Evolutionary conservation across 1,140 invertebrate genomes (phyloP).

Genomic region (Goniozus legneri): DNA sequence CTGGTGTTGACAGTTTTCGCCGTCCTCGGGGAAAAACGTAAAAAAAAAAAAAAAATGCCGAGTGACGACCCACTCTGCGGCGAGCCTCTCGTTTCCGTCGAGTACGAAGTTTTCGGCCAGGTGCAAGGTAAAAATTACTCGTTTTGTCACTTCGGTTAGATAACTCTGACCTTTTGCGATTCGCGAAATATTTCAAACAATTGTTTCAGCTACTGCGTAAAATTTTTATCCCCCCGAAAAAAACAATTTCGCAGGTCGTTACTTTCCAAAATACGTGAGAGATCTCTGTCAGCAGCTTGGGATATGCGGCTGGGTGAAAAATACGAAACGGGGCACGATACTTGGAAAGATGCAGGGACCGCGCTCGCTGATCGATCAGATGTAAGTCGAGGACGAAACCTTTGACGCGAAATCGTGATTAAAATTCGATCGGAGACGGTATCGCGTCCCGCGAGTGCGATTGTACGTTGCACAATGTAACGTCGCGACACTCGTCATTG

Average conservation of each 20-base stretch:
- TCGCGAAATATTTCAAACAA: too few species aligned
- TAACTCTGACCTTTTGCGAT: background rate
- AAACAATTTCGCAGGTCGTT: constrained; percentile 63
- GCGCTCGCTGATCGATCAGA: constrained; percentile 73
- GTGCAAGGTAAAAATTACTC: constrained; percentile 73
- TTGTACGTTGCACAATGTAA: too few species aligned
- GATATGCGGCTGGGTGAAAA: constrained; percentile 87
- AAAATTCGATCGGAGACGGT: too few species aligned
- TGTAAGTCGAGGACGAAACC: too few species aligned
- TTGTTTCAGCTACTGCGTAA: background rate
- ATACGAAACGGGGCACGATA: constrained; percentile 80
- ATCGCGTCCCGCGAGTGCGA: too few species aligned
- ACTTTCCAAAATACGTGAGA: constrained; percentile 83
- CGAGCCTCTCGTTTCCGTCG: constrained; percentile 68
- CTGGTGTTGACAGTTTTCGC: too few species aligned
- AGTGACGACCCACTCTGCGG: constrained; percentile 55
- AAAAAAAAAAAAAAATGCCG: constrained; percentile 58
- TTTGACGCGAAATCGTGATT: too few species aligned
- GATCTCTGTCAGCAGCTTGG: constrained; percentile 69
- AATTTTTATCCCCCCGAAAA: too few species aligned
- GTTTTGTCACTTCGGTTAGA: too few species aligned
- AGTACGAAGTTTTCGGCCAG: constrained; percentile 85
- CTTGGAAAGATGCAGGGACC: constrained; percentile 82
- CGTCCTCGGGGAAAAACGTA: too few species aligned
- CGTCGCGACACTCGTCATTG: background rate